These are phyloP conservation scores for Ophonus ardosiacus DNA, from an alignment of 2,888 invertebrate genomes.

Conservation along the genomic window DNA sequence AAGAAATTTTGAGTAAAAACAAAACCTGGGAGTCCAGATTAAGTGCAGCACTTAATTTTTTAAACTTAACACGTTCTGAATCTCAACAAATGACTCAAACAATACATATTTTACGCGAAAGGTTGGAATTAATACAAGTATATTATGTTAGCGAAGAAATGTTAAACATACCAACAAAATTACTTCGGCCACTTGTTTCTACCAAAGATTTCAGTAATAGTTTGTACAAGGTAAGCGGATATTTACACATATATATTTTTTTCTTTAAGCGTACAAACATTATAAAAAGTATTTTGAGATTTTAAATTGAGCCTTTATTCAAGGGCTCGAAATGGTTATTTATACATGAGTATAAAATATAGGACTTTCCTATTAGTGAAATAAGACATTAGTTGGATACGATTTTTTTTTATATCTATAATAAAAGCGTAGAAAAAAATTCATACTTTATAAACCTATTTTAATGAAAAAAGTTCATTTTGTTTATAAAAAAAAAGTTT, in stretches of 20 bases:
- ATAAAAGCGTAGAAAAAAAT: too few relatives aligned
- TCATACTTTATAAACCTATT: too few relatives aligned
- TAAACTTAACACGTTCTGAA: not conserved
- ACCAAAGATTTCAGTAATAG: conserved; percentile 12
- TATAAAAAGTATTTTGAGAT: too few relatives aligned
- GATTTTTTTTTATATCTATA: too few relatives aligned
- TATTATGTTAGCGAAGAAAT: not conserved
- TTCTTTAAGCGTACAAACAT: too few relatives aligned
- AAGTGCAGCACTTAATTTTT: not conserved
- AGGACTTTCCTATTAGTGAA: too few relatives aligned
- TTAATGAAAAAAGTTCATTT: too few relatives aligned
- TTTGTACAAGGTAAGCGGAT: not conserved
- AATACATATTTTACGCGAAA: not conserved
- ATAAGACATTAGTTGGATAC: too few relatives aligned
- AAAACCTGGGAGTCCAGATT: conserved; percentile 7
- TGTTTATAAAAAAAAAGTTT: too few relatives aligned
- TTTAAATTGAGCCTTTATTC: too few relatives aligned
- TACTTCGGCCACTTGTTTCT: conserved; percentile 7
- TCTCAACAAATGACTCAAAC: not conserved
- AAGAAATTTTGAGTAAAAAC: not conserved
- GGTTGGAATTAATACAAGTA: not conserved
- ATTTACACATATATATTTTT: not conserved
- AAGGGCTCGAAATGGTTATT: too few relatives aligned
- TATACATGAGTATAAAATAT: too few relatives aligned
- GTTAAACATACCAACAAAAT: conserved; percentile 1